Base-by-base conservation (phyloP, 2,113 vertebrate genomes). In the Cettia cetti region DNA sequence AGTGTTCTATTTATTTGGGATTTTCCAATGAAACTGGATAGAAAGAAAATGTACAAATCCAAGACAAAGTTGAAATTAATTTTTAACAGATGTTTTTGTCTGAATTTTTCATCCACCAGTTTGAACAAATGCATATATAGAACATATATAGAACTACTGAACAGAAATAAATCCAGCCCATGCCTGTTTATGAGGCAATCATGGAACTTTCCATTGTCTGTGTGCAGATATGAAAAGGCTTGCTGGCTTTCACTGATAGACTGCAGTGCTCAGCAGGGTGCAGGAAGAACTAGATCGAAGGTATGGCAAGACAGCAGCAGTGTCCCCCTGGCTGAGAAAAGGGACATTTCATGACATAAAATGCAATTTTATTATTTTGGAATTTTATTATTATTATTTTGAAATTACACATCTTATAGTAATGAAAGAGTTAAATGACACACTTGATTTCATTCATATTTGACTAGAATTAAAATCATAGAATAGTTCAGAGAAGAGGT, bases 21-120 rank as follows among this genome's bases (percentile, higher is more conserved):
- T 97, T 98, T 98, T 97, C 97, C 97, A 97, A 47, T 61, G 74
- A 81, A 95, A 81, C 50, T 70, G 76, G 82, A 96, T 92, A 95
- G 89, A 94, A 94, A 96, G 90, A 92, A 94, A 95, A 71, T 27
- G 50, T 71, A 80, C 28, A 93, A 76, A 94, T 90, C 86, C 49
- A 24, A 66, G 82, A 86, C 82, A 74, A 95, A 95, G 90, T 24
- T 75, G 93, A 94, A 92, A 95, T 95, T 97, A 90, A 95, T 87
- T 96, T 95, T 94, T 83, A 94, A 86, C 96, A 96, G 95, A 96
- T 97, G 95, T 71, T 93, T 83, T 44, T 71, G 59, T 59, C 74
- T 59, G n/a, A 84, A 35, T 84, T 90, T 94, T 95, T 90, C 54
- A 79, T 91, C 72, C 50, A 52, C 61, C 56, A 74, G n/a, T 77